Evolutionary conservation across 2,888 invertebrate species (phyloP), one percentile per base, ranked within the genome.

Genomic region (Caenorhabditis japonica): DNA sequence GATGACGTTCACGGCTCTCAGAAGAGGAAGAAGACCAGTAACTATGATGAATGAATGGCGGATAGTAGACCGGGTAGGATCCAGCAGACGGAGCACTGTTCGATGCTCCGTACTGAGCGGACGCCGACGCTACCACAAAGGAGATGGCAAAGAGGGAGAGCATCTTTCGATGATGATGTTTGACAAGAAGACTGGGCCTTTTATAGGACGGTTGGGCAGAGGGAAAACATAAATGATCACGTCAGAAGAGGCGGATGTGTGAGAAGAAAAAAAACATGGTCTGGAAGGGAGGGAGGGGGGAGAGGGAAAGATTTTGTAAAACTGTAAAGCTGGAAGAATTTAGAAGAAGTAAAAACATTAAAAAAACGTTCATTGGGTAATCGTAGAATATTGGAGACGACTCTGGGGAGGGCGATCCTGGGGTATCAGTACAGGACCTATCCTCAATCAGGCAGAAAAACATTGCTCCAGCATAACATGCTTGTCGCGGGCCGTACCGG

Each of bases 61-160:
- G 60, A 44, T 52, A 53, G 47, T 43, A 55, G 39, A 52, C 25
- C 15, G 58, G 33, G 23, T 68, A 56, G 33, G 52, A 51, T 12
- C 25, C 34, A 27, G 47, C 3, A 17, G 30, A 17, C 15, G 41
- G 34, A 8, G 49, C 41, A 49, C 44, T 19, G 17, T 51, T 44
- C 3, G 51, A 17, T 17, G 46, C 7, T 49, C 56, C 56, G 33
- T 68, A 68, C 34, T 44, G 47, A 21, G 60, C 69, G 10, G 39
- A 30, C 13, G 52, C 69, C 15, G 68, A 23, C 25, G 47, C 7
- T 13, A 60, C 33, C n/a, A 49, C 64, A 23, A 64, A 12, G 3
- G 64, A 64, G 23, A 69, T 12, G 30, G 49, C 60, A 19, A 60
- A 55, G 39, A 60, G 30, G 36, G 36, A 44, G 41, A 69, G 52